Evolutionary conservation across 2,113 vertebrate genomes (phyloP).

Genomic region (Phaethornis superciliosus): DNA sequence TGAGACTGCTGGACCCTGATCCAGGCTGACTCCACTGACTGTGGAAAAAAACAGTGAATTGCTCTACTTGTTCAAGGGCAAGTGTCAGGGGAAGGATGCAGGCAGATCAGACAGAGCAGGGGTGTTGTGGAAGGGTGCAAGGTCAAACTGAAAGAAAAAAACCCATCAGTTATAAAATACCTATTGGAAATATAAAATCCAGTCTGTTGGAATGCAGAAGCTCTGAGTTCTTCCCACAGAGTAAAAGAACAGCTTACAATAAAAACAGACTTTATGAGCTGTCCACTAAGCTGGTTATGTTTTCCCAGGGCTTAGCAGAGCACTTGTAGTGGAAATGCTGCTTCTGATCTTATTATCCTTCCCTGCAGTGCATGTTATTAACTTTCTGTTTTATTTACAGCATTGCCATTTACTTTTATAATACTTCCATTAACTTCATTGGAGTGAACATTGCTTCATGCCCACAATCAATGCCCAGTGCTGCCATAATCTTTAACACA

Average conservation of each 20-base stretch:
- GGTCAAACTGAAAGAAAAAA: background rate
- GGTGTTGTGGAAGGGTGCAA: background rate
- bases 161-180: background rate
- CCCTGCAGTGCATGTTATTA: conserved; percentile 40
- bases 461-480: background rate
- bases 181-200: background rate
- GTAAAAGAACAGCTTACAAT: background rate
- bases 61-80: background rate
- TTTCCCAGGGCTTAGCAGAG: conserved; percentile 54
- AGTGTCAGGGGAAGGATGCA: background rate
- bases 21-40: background rate
- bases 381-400: conserved; percentile 56
- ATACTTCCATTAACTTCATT: conserved; percentile 39
- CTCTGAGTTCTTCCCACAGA: background rate
- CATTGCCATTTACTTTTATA: conserved; percentile 36
- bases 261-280: background rate
- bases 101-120: background rate
- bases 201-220: background rate
- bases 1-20: background rate
- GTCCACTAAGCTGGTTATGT: background rate
- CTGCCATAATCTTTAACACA: background rate
- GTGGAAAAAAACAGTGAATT: background rate
- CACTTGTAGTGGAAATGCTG: background rate
- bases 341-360: conserved; percentile 54
- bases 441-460: conserved; percentile 28